Conservation (phyloP, 2,797 vertebrate species). For the Varecia variegata region DNA sequence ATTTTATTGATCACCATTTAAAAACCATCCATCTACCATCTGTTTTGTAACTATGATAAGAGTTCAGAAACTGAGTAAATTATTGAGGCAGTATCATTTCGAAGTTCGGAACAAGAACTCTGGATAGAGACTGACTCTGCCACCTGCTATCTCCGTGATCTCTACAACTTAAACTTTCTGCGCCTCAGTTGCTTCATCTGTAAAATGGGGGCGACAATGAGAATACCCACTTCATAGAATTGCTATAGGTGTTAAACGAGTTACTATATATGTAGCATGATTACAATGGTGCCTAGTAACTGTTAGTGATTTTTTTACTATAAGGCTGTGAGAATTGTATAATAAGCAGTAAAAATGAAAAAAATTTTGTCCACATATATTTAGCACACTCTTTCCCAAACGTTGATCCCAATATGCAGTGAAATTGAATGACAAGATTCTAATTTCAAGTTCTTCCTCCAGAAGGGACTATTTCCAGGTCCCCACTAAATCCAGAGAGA, state of each 20-base stretch:
- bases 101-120: background rate
- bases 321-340: conserved; percentile 2
- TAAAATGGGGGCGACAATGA: background rate
- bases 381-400: conserved; percentile 59
- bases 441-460: conserved; percentile 74
- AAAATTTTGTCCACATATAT: conserved; percentile 3
- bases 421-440: conserved; percentile 64
- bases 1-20: background rate
- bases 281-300: background rate
- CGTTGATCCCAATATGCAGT: conserved; percentile 42
- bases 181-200: background rate
- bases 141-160: background rate
- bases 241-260: background rate
- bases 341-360: background rate
- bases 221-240: background rate
- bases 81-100: background rate
- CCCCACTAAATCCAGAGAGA: conserved; percentile 74
- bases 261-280: background rate
- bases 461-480: conserved; percentile 76
- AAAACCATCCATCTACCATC: background rate
- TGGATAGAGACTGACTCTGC: background rate
- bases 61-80: background rate
- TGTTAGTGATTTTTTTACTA: background rate
- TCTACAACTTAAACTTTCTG: no score
- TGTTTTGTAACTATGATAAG: background rate